Evolutionary conservation across 2,888 invertebrate species (phyloP), one percentile per base, ranked within the genome.

Genomic region (Nipponacmea schrenckii): DNA sequence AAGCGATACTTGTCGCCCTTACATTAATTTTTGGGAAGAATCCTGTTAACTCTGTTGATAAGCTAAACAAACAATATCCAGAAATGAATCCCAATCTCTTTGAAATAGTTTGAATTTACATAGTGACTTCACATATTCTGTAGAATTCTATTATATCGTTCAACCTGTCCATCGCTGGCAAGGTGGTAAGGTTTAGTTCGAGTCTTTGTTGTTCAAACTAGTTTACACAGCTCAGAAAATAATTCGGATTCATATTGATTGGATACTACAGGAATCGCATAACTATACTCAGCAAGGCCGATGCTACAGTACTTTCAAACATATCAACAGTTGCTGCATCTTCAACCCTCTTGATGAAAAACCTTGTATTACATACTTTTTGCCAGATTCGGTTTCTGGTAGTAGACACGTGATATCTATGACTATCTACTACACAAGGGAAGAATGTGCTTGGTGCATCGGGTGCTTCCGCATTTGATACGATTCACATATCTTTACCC

Each of bases 371-470:
- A 67, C 48, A 67, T 46, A 44, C 12, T 24, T 67, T 5, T 67
- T 67, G 20, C 67, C 67, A 45, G 20, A 10, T 12, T 31, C 10
- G 12, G 45, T 46, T 20, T 26, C 46, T 2, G 67, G 67, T 8
- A 67, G 46, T 24, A 48, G 67, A 15, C 67, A 48, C 44, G 46
- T 39, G 46, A 67, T 62, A 44, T 68, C 68, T 12, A 68, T 56
- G 20, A 44, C 56, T n/a, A 56, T 39, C 14, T 62, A 17, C 20
- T 68, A 26, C 39, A 17, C 14, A 39, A 68, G 67, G 8, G 46
- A 48, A 45, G 48, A 48, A 20, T 48, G 20, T 10, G 62, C 26
- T 50, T n/a, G 4, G 15, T 68, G 10, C 44, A 27, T 68, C 10
- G 62, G 39, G 26, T 26, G 10, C 10, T 50, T 50, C 24, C 62